Evolutionary conservation across 2,888 invertebrate species (phyloP).

Genomic region (Crepidodera aurea): DNA sequence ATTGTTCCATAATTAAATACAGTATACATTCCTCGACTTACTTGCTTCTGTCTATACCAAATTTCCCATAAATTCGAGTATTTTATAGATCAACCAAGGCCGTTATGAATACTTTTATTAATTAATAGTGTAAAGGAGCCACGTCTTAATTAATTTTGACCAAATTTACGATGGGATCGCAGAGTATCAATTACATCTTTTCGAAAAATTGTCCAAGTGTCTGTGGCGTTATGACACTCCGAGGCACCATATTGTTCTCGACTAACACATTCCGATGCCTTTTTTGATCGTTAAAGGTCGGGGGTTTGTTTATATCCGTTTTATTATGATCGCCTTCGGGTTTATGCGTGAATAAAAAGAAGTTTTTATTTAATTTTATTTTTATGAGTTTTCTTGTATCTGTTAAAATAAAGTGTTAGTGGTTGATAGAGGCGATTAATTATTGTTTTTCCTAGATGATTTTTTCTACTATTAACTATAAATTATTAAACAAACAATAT

Average conservation of each 20-base stretch:
- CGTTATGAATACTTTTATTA: constrained; percentile 8
- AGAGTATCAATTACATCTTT: constrained; percentile 28
- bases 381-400: no score
- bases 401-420: no score
- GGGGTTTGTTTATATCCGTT: neutral
- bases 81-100: neutral
- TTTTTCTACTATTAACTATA: no score
- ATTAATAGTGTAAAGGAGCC: constrained; percentile 24
- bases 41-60: neutral
- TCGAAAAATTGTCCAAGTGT: constrained; percentile 8
- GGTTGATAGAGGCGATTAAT: no score
- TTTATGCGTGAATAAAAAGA: constrained; percentile 5
- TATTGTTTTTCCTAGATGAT: no score
- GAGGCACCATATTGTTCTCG: constrained; percentile 32
- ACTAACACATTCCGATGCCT: constrained; percentile 21
- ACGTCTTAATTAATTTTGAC: constrained; percentile 26
- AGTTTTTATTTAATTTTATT: constrained; percentile 8
- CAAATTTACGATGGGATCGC: constrained; percentile 19
- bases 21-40: neutral
- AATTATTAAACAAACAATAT: no score
- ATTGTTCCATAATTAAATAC: no score
- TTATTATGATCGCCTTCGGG: constrained; percentile 4
- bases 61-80: neutral
- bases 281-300: constrained; percentile 8
- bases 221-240: neutral